Conservation (phyloP, 2,113 vertebrate species). For the Apistogramma diplotaenia region DNA sequence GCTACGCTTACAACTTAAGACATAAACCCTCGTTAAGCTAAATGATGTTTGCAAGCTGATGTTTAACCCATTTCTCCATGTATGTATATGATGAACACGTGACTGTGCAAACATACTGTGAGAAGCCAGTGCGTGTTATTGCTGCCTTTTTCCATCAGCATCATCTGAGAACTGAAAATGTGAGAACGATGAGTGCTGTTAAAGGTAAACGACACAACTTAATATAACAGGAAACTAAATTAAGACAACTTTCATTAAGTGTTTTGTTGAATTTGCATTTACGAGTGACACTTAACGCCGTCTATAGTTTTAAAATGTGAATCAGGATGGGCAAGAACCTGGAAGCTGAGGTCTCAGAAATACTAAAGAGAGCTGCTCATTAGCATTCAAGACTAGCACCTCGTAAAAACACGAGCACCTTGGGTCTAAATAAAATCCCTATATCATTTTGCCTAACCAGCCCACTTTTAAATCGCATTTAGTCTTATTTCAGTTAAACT, state of each 20-base stretch:
- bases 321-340: not conserved
- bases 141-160: not conserved
- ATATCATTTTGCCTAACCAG: constrained; percentile 37
- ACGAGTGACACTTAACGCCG: not conserved
- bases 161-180: not conserved
- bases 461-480: constrained; percentile 8
- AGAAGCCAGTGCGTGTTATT: not conserved
- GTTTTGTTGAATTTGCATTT: not conserved
- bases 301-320: not conserved
- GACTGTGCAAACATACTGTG: not conserved
- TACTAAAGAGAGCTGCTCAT: not conserved
- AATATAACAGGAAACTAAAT: not conserved
- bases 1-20: constrained; percentile 26
- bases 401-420: constrained; percentile 34
- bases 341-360: not conserved
- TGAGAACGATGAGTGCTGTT: not conserved
- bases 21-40: constrained; percentile 30
- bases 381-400: constrained; percentile 12
- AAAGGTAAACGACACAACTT: not conserved
- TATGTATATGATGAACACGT: constrained; percentile 1
- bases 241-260: not conserved
- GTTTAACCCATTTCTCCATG: not conserved
- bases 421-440: constrained; percentile 12
- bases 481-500: constrained; percentile 21
- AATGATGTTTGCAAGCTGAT: constrained; percentile 25